These are phyloP conservation scores for Mythimna lalbum DNA, from an alignment of 2,888 invertebrate genomes.

Conservation along the genomic window DNA sequence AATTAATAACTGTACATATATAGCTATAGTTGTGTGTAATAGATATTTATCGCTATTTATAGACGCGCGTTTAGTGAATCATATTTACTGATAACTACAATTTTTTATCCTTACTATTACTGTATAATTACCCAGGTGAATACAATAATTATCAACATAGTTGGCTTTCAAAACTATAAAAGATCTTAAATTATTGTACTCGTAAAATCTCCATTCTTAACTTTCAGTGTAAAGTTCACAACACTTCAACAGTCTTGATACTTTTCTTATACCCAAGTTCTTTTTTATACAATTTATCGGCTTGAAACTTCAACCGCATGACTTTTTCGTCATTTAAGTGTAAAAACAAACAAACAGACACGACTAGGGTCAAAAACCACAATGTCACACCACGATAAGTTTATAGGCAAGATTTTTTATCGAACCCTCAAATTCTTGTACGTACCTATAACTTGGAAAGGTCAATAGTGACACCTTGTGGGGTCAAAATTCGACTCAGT, in stretches of 20 bases:
- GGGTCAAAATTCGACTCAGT: conserved; percentile 18
- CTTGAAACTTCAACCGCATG: conserved; percentile 23
- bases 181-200: background rate
- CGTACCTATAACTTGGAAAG: conserved; percentile 24
- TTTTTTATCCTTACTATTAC: conserved; percentile 23
- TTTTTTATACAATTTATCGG: conserved; percentile 19
- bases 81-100: conserved; percentile 9
- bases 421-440: conserved; percentile 20
- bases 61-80: conserved; percentile 5
- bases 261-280: conserved; percentile 12
- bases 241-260: conserved; percentile 7
- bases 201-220: background rate
- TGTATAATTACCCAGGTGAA: background rate
- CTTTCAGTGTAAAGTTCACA: background rate
- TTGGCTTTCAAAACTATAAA: background rate
- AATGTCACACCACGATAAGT: conserved; percentile 53
- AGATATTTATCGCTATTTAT: conserved; percentile 21
- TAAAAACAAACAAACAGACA: conserved; percentile 50
- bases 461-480: conserved; percentile 64
- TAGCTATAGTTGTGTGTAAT: background rate
- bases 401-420: conserved; percentile 49
- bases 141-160: background rate
- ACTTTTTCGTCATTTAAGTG: conserved; percentile 39
- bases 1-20: conserved; percentile 24
- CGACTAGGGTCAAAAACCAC: conserved; percentile 58